These are phyloP conservation scores for Acyrthosiphon pisum DNA, from an alignment of 1,140 invertebrate species.

Conservation along the genomic window DNA sequence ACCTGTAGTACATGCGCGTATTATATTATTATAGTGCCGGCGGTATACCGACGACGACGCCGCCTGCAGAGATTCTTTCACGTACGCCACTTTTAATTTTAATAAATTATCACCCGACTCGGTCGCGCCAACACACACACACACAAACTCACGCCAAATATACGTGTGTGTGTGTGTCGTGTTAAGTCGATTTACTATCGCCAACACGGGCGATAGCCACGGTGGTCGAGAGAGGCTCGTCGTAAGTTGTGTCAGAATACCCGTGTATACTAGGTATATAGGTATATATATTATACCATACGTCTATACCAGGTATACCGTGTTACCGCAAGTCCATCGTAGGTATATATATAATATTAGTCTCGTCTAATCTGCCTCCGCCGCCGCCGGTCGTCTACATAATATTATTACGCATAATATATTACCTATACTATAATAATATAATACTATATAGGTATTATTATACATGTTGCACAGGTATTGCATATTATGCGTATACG, in stretches of 20 bases:
- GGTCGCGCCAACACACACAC: not conserved
- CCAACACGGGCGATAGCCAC: not conserved
- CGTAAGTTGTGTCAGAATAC: not conserved
- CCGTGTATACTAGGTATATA: not conserved
- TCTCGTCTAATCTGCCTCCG: not conserved
- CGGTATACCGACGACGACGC: not conserved
- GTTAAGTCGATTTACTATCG: slow-evolving; percentile 8
- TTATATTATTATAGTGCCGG: not conserved
- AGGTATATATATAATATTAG: not conserved
- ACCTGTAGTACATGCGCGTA: not conserved
- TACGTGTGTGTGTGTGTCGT: not conserved
- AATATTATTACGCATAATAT: not conserved
- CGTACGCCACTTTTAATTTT: slow-evolving; percentile 41
- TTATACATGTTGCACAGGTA: not conserved
- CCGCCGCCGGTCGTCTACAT: not conserved
- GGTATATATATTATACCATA: not conserved
- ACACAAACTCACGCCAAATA: too few relatives aligned
- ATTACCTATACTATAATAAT: not conserved
- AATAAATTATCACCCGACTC: slow-evolving; percentile 20
- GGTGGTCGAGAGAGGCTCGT: not conserved
- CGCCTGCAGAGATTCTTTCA: slow-evolving; percentile 32
- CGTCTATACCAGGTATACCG: not conserved
- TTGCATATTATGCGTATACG: not conserved
- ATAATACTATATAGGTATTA: not conserved
- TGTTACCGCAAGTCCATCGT: not conserved